phyloP scores from a whole-genome alignment of 2,888 invertebrate genomes.

The Diaprepes abbreviatus region DNA sequence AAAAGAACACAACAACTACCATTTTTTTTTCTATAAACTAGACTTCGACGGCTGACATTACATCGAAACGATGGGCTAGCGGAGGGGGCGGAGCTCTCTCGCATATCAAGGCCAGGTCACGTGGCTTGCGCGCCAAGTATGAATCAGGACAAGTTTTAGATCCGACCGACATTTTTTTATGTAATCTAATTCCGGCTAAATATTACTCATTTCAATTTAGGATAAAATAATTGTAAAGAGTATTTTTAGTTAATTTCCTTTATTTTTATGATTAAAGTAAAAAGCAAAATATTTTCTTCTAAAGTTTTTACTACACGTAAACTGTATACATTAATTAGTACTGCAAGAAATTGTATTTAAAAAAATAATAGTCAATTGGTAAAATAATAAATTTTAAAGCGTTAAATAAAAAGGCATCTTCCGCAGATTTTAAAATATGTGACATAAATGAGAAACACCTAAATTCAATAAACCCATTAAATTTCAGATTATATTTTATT shows the following conservation, averaged over 20 bases:
- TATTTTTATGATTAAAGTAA: background rate
- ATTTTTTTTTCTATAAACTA: conserved; percentile 50
- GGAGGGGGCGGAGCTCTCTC: conserved; percentile 35
- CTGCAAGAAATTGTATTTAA: too few species aligned
- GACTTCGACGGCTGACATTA: conserved; percentile 55
- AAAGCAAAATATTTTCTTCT: too few species aligned
- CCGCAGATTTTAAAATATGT: too few species aligned
- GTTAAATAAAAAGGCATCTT: too few species aligned
- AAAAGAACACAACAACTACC: conserved; percentile 34
- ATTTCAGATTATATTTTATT: too few species aligned
- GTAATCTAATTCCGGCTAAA: conserved; percentile 8
- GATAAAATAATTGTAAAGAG: background rate
- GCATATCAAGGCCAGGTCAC: conserved; percentile 58
- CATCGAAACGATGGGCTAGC: conserved; percentile 46
- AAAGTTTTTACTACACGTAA: too few species aligned
- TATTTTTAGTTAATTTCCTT: background rate
- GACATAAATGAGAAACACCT: too few species aligned
- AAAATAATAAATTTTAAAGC: too few species aligned
- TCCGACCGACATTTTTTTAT: conserved; percentile 7
- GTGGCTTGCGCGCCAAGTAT: conserved; percentile 59
- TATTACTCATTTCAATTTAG: conserved; percentile 3
- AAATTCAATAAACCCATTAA: too few species aligned
- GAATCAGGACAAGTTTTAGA: conserved; percentile 50
- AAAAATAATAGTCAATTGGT: too few species aligned
- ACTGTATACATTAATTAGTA: too few species aligned